Percentiles rank a stretch among this genome's conserved stretches.
phyloP scores from a whole-genome alignment of 2,113 vertebrate species.

The Toxotes jaculatrix region DNA sequence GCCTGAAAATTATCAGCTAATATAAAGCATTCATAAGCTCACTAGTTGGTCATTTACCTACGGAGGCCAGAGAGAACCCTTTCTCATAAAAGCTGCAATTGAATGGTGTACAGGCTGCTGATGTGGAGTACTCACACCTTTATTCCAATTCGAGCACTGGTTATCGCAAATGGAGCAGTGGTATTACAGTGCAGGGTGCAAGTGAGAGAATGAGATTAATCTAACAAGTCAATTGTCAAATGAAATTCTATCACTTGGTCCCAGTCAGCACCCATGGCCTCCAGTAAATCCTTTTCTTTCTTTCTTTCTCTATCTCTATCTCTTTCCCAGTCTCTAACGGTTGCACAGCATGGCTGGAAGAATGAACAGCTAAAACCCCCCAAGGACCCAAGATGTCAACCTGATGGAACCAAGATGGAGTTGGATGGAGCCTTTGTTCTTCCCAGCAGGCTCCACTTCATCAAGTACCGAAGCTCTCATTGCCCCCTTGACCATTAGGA shows the following conservation, averaged over 20 bases:
- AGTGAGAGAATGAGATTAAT: constrained; percentile 42
- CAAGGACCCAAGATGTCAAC: constrained; percentile 59
- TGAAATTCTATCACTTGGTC: constrained; percentile 43
- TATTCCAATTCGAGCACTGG: constrained; percentile 21
- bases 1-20: background rate
- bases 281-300: constrained; percentile 8
- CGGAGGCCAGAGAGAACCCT: constrained; percentile 2
- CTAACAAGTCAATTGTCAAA: constrained; percentile 43
- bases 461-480: constrained; percentile 57
- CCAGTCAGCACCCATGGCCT: constrained; percentile 24
- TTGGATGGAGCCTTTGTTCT: constrained; percentile 69
- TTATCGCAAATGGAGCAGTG: constrained; percentile 38
- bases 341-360: constrained; percentile 34
- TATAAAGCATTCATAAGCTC: constrained; percentile 6
- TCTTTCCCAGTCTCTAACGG: constrained; percentile 32
- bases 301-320: constrained; percentile 31
- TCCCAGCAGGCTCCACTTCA: constrained; percentile 65
- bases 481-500: constrained; percentile 47
- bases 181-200: background rate
- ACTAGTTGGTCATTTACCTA: constrained; percentile 1
- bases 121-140: constrained; percentile 1
- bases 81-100: background rate
- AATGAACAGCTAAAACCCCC: constrained; percentile 64
- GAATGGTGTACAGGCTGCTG: background rate
- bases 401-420: constrained; percentile 70